Conservation (phyloP, 1,140 invertebrate species). For the Drosophila kanapiae region DNA sequence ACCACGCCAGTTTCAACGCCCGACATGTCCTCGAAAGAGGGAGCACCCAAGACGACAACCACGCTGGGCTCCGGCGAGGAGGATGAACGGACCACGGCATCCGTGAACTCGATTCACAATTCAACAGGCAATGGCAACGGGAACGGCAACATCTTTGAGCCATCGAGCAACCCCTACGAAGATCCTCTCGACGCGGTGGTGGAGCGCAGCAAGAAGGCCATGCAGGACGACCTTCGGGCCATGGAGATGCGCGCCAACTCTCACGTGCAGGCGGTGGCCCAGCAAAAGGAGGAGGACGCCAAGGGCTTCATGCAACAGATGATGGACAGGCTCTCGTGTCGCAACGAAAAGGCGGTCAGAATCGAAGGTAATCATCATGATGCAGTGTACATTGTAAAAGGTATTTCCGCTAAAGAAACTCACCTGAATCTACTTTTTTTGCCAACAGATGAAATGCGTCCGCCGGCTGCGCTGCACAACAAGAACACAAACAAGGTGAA, state of each 20-base stretch:
- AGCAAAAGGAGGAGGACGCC: conserved; percentile 44
- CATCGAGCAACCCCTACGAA: conserved; percentile 14
- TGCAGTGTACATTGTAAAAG: neutral
- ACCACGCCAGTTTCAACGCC: conserved; percentile 47
- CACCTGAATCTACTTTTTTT: conserved; percentile 39
- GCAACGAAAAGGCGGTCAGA: conserved; percentile 76
- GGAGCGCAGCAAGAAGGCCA: conserved; percentile 76
- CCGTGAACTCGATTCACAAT: conserved; percentile 79
- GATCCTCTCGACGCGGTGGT: conserved; percentile 72
- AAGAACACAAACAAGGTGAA: conserved; percentile 73
- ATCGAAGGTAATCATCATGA: conserved; percentile 64
- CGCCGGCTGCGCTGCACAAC: conserved; percentile 59
- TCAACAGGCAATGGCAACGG: conserved; percentile 62
- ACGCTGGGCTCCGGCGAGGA: conserved; percentile 64
- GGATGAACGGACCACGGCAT: conserved; percentile 81
- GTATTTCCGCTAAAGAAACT: conserved; percentile 3
- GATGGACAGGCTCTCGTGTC: conserved; percentile 69
- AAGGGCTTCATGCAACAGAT: conserved; percentile 76
- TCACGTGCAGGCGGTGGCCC: conserved; percentile 28
- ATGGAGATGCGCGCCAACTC: conserved; percentile 49
- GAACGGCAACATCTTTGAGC: conserved; percentile 55
- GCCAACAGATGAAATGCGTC: conserved; percentile 71
- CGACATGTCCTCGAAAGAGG: conserved; percentile 59
- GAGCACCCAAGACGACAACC: conserved; percentile 52
- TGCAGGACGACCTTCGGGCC: conserved; percentile 73